Conservation (phyloP, 2,797 vertebrate species). For the Harpagifer antarcticus region DNA sequence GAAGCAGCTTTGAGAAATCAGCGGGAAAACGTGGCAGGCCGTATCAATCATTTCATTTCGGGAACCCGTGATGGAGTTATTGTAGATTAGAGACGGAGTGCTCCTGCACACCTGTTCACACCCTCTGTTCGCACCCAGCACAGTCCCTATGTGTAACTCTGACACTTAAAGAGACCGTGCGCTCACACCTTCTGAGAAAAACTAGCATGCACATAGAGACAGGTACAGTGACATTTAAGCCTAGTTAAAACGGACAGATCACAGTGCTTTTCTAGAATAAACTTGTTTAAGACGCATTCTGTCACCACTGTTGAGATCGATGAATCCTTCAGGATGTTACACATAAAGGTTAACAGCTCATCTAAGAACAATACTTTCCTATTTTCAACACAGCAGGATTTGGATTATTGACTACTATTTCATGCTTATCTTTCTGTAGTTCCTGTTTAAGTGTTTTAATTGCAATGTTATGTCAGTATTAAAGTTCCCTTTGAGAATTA, state of each 20-base stretch:
- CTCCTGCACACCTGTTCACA: constrained; percentile 48
- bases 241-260: constrained; percentile 2
- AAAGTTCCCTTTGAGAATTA: constrained; percentile 54
- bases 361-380: neutral
- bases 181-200: neutral
- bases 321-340: neutral
- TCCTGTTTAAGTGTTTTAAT: constrained; percentile 44
- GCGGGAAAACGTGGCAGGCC: constrained; percentile 24
- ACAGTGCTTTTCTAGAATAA: constrained; percentile 2
- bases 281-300: constrained; percentile 1
- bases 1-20: constrained; percentile 46
- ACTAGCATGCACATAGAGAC: constrained; percentile 10
- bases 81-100: constrained; percentile 12
- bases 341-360: constrained; percentile 19
- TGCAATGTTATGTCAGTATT: constrained; percentile 35
- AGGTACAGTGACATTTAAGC: neutral
- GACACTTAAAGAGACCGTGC: constrained; percentile 2
- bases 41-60: constrained; percentile 52
- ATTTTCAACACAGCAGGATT: constrained; percentile 5
- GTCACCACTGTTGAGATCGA: neutral
- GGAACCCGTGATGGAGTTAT: constrained; percentile 22
- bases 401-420: constrained; percentile 31
- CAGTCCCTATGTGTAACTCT: constrained; percentile 4
- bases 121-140: constrained; percentile 24
- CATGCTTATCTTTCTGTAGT: constrained; percentile 7